Conservation (phyloP, 2,113 vertebrate genomes). For the Pseudolaguvia tuberculata region DNA sequence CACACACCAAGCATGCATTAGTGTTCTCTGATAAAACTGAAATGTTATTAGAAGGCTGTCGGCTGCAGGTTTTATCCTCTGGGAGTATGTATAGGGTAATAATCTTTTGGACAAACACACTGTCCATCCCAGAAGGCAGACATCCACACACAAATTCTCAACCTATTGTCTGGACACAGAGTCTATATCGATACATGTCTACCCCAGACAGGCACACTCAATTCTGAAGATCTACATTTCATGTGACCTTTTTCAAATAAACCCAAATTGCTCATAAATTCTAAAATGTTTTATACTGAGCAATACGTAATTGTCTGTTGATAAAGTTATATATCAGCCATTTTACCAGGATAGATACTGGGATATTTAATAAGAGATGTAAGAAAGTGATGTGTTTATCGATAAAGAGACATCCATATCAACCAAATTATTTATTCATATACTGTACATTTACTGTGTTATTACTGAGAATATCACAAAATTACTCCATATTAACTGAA, state of each 20-base stretch:
- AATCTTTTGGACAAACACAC: conserved; percentile 70
- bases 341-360: conserved; percentile 54
- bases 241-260: conserved; percentile 30
- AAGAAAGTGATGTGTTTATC: conserved; percentile 58
- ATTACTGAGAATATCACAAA: not conserved
- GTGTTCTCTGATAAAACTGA: conserved; percentile 69
- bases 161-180: not conserved
- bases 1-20: conserved; percentile 62
- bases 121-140: conserved; percentile 51
- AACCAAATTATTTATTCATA: not conserved
- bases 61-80: conserved; percentile 57
- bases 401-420: conserved; percentile 38
- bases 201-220: not conserved
- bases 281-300: conserved; percentile 53
- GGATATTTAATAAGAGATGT: conserved; percentile 61
- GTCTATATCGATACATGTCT: not conserved
- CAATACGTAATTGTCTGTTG: conserved; percentile 53
- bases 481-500: conserved; percentile 15
- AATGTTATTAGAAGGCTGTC: conserved; percentile 69
- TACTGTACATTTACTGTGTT: too few species aligned
- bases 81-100: conserved; percentile 60
- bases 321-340: conserved; percentile 63
- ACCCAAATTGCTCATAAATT: conserved; percentile 41
- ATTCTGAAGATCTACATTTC: conserved; percentile 19
- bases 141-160: conserved; percentile 2